These are phyloP conservation scores for Dermatemys mawii DNA, from an alignment of 2,113 vertebrate species.

Conservation along the genomic window DNA sequence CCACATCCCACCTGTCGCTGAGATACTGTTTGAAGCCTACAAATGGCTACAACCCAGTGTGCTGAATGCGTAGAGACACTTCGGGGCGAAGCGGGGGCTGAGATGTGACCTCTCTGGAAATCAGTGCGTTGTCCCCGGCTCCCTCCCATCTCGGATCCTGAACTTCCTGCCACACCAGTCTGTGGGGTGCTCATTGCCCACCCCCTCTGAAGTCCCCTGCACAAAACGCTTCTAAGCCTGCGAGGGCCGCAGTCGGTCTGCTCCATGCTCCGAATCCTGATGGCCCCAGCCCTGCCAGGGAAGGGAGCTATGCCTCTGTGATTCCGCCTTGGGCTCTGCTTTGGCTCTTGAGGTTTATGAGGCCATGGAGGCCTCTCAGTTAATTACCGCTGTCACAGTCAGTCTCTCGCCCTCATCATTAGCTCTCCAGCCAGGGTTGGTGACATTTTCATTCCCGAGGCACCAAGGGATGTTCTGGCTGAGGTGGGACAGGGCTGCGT, in stretches of 20 bases:
- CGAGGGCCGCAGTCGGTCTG: conserved; percentile 40
- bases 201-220: neutral
- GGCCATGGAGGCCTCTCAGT: conserved; percentile 40
- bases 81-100: conserved; percentile 9
- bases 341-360: conserved; percentile 22
- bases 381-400: conserved; percentile 44
- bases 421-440: neutral
- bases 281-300: neutral
- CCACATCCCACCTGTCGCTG: neutral
- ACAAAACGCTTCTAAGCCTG: conserved; percentile 57
- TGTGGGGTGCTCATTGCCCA: conserved; percentile 43
- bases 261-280: conserved; percentile 42
- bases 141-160: neutral
- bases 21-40: neutral
- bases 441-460: conserved; percentile 42
- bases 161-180: neutral
- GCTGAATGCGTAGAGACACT: conserved; percentile 15
- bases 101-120: neutral
- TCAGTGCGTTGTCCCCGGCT: neutral
- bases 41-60: neutral
- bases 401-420: conserved; percentile 51
- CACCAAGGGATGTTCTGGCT: conserved; percentile 2
- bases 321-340: neutral
- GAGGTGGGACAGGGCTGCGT: fast-evolving
- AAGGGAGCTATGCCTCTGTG: neutral